Evolutionary conservation across 2,113 vertebrate genomes (phyloP).

Genomic region (Pyrgilauda ruficollis): DNA sequence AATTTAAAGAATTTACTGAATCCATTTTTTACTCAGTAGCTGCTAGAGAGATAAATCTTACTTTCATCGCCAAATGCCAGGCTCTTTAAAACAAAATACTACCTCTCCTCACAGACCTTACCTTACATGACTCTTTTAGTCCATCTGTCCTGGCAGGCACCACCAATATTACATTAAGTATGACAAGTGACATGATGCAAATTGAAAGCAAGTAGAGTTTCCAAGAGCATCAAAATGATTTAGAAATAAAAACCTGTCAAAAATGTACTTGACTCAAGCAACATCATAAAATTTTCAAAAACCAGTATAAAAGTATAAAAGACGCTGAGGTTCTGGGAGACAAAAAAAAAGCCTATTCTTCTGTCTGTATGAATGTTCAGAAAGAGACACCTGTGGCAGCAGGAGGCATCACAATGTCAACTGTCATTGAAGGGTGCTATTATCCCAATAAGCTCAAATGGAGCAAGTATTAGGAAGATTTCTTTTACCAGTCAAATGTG

Average conservation of each 20-base stretch:
- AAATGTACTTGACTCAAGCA: background rate
- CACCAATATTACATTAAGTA: background rate
- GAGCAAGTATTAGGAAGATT: background rate
- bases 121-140: background rate
- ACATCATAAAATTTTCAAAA: background rate
- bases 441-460: background rate
- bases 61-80: background rate
- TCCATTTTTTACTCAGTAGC: background rate
- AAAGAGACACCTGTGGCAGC: background rate
- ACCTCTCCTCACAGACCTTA: background rate
- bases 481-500: background rate
- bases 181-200: background rate
- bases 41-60: background rate
- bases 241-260: conserved; percentile 20
- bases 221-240: background rate
- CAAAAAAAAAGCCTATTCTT: background rate
- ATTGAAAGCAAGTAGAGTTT: background rate
- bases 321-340: background rate
- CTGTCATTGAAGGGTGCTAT: conserved; percentile 8
- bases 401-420: background rate
- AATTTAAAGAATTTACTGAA: background rate
- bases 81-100: background rate
- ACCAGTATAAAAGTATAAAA: background rate
- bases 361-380: background rate
- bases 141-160: background rate